Base-by-base conservation (phyloP, 2,797 vertebrate genomes). In the Malacoraja senta region DNA sequence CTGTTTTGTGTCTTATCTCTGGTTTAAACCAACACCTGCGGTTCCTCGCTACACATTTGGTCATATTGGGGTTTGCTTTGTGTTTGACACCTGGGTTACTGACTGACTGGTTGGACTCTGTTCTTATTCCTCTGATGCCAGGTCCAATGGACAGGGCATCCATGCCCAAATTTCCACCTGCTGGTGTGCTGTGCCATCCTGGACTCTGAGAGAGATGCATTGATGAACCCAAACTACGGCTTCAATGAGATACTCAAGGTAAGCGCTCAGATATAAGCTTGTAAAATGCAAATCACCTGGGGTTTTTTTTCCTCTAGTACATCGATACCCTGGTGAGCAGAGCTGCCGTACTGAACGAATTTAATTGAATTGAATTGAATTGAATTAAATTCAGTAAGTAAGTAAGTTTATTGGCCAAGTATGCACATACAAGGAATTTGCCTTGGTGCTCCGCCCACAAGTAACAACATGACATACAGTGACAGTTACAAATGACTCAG, bases 171-270 rank as follows among this genome's bases (percentile, higher is more conserved):
- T 95, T 97, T 98, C 93, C 98, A 99, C 95, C 96, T 99, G 93
- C 95, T 99, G 93, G 96, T 99, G 93, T 98, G 97, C 94, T 98
- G 98, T 6, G 97, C 97, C 0, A 98, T 99, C 94, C 96, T 99
- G 65, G 95, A 98, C 95, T 97, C 97, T 21, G 98, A 98, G 95
- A 95, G 97, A 35, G 97, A 97, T 84, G 97, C 98, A 68, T 96
- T 99, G 93, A 98, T 98, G 93, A 97, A 97, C 78, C 98, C 98
- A 0, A 96, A 98, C 94, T 98, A 98, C 1, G 98, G 98, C 95
- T 98, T 98, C 94, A 99, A 98, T 93, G 98, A 98, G 21, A 99
- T 99, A 93, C 97, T 99, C n/a, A 99, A 99, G 96, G 98, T 98
- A 93, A 86, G 9, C 61, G 8, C 78, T 79, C 61, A 35, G 6